Percentiles rank a stretch among this genome's conserved stretches.
Evolutionary conservation across 1,140 invertebrate species (phyloP).

Genomic region (Holcopasites calliopsidis): DNA sequence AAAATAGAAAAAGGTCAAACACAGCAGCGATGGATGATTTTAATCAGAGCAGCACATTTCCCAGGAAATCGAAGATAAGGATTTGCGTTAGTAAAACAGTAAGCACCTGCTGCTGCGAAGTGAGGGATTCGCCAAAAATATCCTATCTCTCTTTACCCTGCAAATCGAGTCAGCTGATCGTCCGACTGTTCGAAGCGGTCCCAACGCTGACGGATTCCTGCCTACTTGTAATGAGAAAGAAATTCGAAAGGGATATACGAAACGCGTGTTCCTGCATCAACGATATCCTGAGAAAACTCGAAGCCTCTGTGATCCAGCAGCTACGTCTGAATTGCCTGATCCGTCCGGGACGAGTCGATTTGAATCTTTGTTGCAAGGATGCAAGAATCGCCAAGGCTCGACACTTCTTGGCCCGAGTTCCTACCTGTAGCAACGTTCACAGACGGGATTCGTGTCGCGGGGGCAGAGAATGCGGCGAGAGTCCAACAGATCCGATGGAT

Average conservation of each 20-base stretch:
- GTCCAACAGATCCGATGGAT: background rate
- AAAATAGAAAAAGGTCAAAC: no score
- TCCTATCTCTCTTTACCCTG: conserved; percentile 54
- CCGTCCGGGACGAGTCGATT: conserved; percentile 45
- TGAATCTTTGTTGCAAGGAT: conserved; percentile 44
- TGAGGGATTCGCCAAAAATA: background rate
- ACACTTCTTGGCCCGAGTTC: conserved; percentile 46
- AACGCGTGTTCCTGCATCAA: conserved; percentile 61
- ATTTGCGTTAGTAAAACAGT: conserved; percentile 15
- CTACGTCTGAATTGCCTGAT: conserved; percentile 58
- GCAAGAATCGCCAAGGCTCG: background rate
- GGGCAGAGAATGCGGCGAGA: background rate
- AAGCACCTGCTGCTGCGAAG: background rate
- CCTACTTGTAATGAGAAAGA: conserved; percentile 44
- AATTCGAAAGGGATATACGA: conserved; percentile 40
- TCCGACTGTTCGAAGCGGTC: conserved; percentile 49
- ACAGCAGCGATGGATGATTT: no score
- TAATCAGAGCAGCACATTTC: background rate
- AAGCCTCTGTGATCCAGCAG: background rate
- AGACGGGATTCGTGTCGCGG: background rate
- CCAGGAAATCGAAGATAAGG: conserved; percentile 8
- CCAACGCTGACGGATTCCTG: conserved; percentile 34
- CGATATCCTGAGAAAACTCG: conserved; percentile 40
- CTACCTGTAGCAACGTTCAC: conserved; percentile 39
- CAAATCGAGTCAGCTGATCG: conserved; percentile 47